Base-by-base conservation (phyloP, 1,140 invertebrate species). In the Mizuhopecten yessoensis region DNA sequence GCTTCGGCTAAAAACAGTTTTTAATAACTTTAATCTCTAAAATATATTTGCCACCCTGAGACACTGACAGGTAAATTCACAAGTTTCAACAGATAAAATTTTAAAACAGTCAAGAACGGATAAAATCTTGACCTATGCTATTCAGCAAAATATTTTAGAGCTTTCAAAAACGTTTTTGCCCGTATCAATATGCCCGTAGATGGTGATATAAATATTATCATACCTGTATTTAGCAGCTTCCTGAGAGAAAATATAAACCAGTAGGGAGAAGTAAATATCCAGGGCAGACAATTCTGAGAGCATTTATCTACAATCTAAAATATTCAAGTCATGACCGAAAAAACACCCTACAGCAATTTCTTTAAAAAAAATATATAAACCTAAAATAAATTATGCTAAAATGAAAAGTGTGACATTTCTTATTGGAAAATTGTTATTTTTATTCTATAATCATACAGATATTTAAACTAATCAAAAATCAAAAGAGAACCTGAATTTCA, bases 91-190 rank as follows among this genome's bases (percentile, higher is more conserved):
- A 45, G 42, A 13, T 39, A 7, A 45, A 7, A 39, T 7, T 39
- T 39, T 7, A 39, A 39, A 39, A 57, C 45, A 20, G 45, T 57
- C 45, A 57, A 57, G 45, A 57, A 57, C 45, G 20, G 17, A 57
- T 29, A 75, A 5, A 29, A 29, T 29, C 29, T 1, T 75, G 20
- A 75, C 57, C n/a, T 29, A 75, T 75, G 57, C 7, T n/a, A n/a
- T 5, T 11, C 57, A 75, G 57, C 9, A 75, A 75, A n/a, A 75
- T 75, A 75, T 75, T 75, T 75, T 29, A 75, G 57, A n/a, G 5
- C n/a, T 75, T 75, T 75, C 57, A 75, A 75, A 75, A 75, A 75
- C 57, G 29, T 75, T 29, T 75, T 75, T 75, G 57, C 57, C 57
- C 57, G 57, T 75, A 75, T 75, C 57, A 75, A 75, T 75, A 29